A percentile compares a stretch with the other conserved stretches of the same genome.
These are phyloP conservation scores for Prolemur simus DNA, from an alignment of 2,113 vertebrate species.

Conservation along the genomic window DNA sequence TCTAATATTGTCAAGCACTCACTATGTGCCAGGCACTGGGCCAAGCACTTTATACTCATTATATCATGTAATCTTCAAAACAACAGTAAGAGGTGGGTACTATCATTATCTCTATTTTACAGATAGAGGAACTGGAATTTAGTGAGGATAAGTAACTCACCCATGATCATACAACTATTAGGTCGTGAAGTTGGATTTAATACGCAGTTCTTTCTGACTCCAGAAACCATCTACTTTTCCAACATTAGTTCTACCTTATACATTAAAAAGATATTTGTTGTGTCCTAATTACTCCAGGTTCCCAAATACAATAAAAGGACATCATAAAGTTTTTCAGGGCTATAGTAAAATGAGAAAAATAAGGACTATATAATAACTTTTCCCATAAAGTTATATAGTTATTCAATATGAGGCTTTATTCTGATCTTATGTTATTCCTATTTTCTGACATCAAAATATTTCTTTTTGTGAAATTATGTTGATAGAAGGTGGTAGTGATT, in stretches of 20 bases:
- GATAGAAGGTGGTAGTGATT: background rate
- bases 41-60: background rate
- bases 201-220: background rate
- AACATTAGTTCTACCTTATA: background rate
- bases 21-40: background rate
- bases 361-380: background rate
- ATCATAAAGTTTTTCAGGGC: background rate
- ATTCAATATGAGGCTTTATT: background rate
- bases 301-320: background rate
- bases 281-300: background rate
- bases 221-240: background rate
- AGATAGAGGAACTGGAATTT: slow-evolving; percentile 1
- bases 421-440: background rate
- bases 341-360: slow-evolving; percentile 34
- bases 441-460: slow-evolving; percentile 33
- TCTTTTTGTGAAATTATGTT: background rate
- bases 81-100: background rate
- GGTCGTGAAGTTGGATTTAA: background rate
- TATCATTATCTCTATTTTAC: background rate
- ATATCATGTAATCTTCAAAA: background rate
- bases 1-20: background rate
- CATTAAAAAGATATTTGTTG: slow-evolving; percentile 32
- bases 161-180: background rate
- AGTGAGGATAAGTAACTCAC: background rate
- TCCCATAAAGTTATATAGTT: background rate